A percentile compares a stretch with the other conserved stretches of the same genome.
These are phyloP conservation scores for Rhopilema esculentum DNA, from an alignment of 30 jellyfish, hydroid and myxozoan genomes.

Conservation along the genomic window DNA sequence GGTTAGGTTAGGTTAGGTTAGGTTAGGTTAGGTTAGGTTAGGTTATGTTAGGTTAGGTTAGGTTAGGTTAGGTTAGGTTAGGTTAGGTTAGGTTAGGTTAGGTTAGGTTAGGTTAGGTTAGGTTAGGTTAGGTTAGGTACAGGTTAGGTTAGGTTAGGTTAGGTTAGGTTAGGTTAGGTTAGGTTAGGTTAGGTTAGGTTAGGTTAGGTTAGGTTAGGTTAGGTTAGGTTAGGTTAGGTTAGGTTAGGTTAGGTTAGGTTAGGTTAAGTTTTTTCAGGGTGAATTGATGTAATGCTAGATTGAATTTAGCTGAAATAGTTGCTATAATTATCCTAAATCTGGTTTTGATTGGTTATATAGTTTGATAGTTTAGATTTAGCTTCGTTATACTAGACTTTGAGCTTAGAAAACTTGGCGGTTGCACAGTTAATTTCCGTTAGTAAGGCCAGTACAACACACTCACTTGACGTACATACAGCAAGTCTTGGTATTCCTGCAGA, in stretches of 20 bases:
- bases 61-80: not conserved
- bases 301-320: too few species aligned
- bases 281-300: too few species aligned
- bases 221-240: too few species aligned
- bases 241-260: too few species aligned
- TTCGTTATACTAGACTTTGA: too few species aligned
- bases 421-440: too few species aligned
- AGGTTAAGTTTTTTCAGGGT: too few species aligned
- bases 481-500: not conserved
- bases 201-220: too few species aligned
- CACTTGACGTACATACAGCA: not conserved
- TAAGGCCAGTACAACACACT: not conserved
- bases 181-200: not conserved
- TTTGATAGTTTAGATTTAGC: too few species aligned
- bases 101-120: not conserved
- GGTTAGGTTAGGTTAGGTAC: not conserved
- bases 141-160: not conserved
- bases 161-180: not conserved
- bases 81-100: not conserved
- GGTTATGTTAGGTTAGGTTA: not conserved
- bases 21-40: not conserved
- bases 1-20: not conserved
- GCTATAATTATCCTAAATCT: too few species aligned
- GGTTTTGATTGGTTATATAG: too few species aligned
- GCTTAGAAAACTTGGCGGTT: too few species aligned